Conservation (phyloP, 1,140 invertebrate species). For the Trialeurodes vaporariorum region DNA sequence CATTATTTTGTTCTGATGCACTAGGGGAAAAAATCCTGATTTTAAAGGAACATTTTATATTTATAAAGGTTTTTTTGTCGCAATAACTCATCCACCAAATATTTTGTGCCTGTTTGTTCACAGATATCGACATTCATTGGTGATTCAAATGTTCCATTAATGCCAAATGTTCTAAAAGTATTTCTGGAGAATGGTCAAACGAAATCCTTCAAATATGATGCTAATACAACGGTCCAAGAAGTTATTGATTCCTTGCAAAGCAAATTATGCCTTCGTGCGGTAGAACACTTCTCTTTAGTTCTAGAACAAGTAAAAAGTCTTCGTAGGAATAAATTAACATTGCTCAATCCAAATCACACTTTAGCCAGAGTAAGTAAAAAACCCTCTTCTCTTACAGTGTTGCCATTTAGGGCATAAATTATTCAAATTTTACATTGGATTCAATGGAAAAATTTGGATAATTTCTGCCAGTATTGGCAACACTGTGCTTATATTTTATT, state of each 20-base stretch:
- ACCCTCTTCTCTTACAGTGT: constrained; percentile 13
- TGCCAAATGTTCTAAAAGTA: constrained; percentile 86
- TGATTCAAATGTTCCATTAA: constrained; percentile 69
- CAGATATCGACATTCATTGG: constrained; percentile 61
- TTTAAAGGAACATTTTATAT: no score
- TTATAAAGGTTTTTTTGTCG: no score
- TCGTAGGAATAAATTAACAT: constrained; percentile 66
- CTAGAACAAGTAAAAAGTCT: constrained; percentile 82
- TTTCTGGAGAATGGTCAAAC: constrained; percentile 91
- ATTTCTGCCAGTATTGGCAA: no score
- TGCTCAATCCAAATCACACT: constrained; percentile 70
- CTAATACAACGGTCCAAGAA: constrained; percentile 75
- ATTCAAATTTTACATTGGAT: constrained; percentile 6
- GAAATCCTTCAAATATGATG: constrained; percentile 92
- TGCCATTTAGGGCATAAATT: not conserved
- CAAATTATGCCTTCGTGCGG: constrained; percentile 67
- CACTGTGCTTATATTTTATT: no score
- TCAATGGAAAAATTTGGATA: no score
- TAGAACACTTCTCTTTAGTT: constrained; percentile 75
- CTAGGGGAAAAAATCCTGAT: no score
- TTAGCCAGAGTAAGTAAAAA: constrained; percentile 59
- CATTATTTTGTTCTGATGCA: no score
- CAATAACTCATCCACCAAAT: no score
- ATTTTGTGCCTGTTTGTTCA: constrained; percentile 24
- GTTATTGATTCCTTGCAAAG: constrained; percentile 72